phyloP scores from a whole-genome alignment of 2,888 invertebrate species.

The Drosophila heteroneura region DNA sequence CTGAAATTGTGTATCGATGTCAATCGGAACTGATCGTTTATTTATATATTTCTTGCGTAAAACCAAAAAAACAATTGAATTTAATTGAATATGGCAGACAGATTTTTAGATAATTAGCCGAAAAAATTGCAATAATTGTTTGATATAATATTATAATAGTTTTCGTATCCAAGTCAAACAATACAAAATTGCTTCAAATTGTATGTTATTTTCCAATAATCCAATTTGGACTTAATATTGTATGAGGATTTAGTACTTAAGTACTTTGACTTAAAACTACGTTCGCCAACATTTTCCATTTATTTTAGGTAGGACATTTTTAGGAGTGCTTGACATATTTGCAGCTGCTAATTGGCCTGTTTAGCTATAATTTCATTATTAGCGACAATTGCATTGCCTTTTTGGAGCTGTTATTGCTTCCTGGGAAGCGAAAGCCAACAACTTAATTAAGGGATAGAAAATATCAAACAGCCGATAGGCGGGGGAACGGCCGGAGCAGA shows the following conservation, averaged over 20 bases:
- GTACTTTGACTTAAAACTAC: background rate
- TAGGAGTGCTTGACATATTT: constrained; percentile 37
- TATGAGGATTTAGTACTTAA: background rate
- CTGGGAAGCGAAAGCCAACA: constrained; percentile 60
- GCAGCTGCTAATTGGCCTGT: constrained; percentile 38
- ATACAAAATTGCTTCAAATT: background rate
- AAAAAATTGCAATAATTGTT: background rate
- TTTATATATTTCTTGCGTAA: constrained; percentile 64
- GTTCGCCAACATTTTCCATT: background rate
- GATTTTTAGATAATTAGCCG: background rate
- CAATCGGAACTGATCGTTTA: constrained; percentile 45
- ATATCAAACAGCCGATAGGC: background rate
- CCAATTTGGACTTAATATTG: background rate
- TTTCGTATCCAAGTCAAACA: background rate
- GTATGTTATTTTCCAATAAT: background rate
- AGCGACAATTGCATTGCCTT: constrained; percentile 34
- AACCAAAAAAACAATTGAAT: constrained; percentile 53
- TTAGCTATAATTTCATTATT: constrained; percentile 67
- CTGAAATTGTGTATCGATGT: constrained; percentile 12
- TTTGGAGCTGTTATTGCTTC: constrained; percentile 51
- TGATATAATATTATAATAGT: background rate
- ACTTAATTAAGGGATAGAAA: constrained; percentile 73
- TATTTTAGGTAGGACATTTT: background rate
- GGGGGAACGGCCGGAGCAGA: background rate
- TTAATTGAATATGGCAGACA: constrained; percentile 64